A percentile compares a stretch with the other conserved stretches of the same genome.
Evolutionary conservation across 2,113 vertebrate genomes (phyloP).

Genomic region (Thunnus thynnus): DNA sequence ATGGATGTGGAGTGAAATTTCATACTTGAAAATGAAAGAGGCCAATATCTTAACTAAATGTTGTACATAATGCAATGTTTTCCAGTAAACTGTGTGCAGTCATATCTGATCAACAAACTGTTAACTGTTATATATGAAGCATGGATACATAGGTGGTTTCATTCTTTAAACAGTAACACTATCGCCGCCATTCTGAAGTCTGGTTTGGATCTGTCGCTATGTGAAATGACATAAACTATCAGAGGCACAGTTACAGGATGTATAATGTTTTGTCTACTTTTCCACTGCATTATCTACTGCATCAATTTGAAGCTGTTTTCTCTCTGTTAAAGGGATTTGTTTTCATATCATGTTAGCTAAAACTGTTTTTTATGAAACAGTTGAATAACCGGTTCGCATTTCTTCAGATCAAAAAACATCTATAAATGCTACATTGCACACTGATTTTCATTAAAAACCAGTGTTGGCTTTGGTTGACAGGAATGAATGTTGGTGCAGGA

Average conservation of each 20-base stretch:
- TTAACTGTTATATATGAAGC: neutral
- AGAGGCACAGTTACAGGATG: slow-evolving; percentile 23
- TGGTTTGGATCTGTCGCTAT: slow-evolving; percentile 37
- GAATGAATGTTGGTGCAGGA: neutral
- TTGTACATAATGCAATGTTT: neutral
- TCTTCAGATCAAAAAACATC: neutral
- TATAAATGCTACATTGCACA: neutral
- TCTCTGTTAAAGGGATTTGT: slow-evolving; percentile 7
- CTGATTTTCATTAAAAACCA: neutral
- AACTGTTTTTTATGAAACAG: neutral
- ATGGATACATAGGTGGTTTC: neutral
- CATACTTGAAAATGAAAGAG: neutral
- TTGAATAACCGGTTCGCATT: neutral
- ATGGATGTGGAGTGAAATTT: slow-evolving; percentile 12
- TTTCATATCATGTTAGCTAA: neutral
- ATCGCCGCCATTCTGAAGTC: slow-evolving; percentile 4
- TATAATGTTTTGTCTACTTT: neutral
- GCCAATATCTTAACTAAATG: slow-evolving; percentile 7
- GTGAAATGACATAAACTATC: slow-evolving; percentile 23
- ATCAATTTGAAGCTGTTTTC: neutral
- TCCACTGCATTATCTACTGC: neutral
- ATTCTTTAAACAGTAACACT: slow-evolving; percentile 15
- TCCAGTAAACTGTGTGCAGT: neutral
- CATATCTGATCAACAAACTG: slow-evolving; percentile 23
- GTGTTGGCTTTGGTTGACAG: neutral